Evolutionary conservation across 2,888 invertebrate species (phyloP).

Genomic region (Mechanitis messenoides): DNA sequence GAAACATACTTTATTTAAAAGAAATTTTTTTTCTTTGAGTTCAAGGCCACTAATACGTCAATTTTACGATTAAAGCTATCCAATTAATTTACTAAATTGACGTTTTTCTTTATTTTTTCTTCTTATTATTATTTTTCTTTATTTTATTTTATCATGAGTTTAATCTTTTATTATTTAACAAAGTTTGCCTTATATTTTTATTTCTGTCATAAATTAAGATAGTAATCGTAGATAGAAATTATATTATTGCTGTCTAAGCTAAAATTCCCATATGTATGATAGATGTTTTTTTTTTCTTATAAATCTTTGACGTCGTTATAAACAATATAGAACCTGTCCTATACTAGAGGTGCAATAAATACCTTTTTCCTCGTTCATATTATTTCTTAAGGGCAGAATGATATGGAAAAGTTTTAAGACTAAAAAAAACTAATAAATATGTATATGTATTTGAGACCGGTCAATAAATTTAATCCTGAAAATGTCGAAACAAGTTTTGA

Average conservation of each 20-base stretch:
- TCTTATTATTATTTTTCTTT: too few relatives aligned
- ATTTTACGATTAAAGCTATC: too few relatives aligned
- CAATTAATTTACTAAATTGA: too few relatives aligned
- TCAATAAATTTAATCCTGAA: slow-evolving; percentile 51
- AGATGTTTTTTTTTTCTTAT: slow-evolving; percentile 5
- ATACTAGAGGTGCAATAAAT: background rate
- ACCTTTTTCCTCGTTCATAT: background rate
- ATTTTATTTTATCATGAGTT: too few relatives aligned
- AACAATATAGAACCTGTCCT: too few relatives aligned
- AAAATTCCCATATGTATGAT: slow-evolving; percentile 13
- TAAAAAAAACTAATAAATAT: slow-evolving; percentile 58
- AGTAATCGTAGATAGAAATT: background rate
- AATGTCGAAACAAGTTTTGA: slow-evolving; percentile 60
- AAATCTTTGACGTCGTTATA: background rate
- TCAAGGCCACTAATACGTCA: too few relatives aligned
- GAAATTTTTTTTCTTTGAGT: too few relatives aligned
- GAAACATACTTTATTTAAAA: too few relatives aligned
- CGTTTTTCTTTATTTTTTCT: too few relatives aligned
- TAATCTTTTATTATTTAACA: too few relatives aligned
- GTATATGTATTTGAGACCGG: slow-evolving; percentile 39
- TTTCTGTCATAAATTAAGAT: too few relatives aligned
- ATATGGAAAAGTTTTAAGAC: slow-evolving; percentile 28
- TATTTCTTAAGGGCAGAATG: background rate
- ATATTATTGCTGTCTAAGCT: background rate
- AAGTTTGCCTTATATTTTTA: too few relatives aligned